Conservation (phyloP, 2,797 vertebrate genomes). For the Characodon lateralis region DNA sequence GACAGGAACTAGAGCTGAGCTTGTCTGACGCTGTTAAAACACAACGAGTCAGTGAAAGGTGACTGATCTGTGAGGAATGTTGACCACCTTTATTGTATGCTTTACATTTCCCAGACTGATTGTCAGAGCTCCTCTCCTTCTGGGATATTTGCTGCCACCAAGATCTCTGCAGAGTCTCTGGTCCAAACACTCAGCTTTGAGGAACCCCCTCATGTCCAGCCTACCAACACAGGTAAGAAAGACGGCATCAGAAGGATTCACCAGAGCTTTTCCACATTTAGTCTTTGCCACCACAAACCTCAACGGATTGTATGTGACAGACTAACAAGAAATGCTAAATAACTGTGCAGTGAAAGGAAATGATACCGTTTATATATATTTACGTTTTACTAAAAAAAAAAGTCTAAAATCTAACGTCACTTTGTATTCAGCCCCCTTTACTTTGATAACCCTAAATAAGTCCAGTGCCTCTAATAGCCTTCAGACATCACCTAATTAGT, state of each 20-base stretch:
- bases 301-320: background rate
- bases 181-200: constrained; percentile 72
- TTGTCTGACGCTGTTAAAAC: too few relatives aligned
- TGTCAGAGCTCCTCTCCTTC: constrained; percentile 48
- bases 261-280: too few relatives aligned
- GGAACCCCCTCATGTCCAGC: constrained; percentile 36
- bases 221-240: constrained; percentile 51
- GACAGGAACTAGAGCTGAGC: too few relatives aligned
- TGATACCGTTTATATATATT: too few relatives aligned
- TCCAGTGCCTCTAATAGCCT: background rate
- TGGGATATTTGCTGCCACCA: constrained; percentile 75
- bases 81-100: too few relatives aligned
- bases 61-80: too few relatives aligned
- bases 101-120: constrained; percentile 7
- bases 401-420: background rate
- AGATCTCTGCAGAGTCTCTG: constrained; percentile 71
- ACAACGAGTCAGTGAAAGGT: too few relatives aligned
- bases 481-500: background rate
- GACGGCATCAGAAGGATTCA: background rate
- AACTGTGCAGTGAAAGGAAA: background rate
- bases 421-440: background rate
- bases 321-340: background rate
- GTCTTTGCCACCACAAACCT: background rate
- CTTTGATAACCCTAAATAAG: background rate
- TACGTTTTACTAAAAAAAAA: background rate